Evolutionary conservation across 2,888 invertebrate species (phyloP).

Genomic region (Eledona agricola): DNA sequence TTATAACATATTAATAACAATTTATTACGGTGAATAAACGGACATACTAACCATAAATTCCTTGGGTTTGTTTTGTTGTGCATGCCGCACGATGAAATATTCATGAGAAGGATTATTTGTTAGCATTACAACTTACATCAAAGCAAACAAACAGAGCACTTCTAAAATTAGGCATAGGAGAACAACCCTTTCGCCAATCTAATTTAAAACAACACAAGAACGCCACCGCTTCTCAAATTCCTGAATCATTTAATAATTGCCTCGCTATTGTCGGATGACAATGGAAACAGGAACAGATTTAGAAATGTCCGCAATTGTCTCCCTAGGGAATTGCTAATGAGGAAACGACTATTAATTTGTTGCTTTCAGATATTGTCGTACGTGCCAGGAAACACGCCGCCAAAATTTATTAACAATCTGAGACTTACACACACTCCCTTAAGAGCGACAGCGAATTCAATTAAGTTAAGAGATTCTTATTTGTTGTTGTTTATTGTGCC

Average conservation of each 20-base stretch:
- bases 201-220: conserved; percentile 40
- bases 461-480: too few relatives aligned
- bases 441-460: too few relatives aligned
- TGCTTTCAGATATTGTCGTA: conserved; percentile 16
- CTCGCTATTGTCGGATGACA: conserved; percentile 40
- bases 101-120: conserved; percentile 26
- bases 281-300: conserved; percentile 40
- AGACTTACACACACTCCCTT: too few relatives aligned
- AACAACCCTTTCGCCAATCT: conserved; percentile 36
- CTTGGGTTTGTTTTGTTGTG: too few relatives aligned
- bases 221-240: conserved; percentile 30
- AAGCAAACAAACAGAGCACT: conserved; percentile 30
- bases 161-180: conserved; percentile 29
- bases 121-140: conserved; percentile 20
- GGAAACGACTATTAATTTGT: conserved; percentile 41
- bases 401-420: too few relatives aligned
- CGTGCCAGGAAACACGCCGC: too few relatives aligned
- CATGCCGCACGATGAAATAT: conserved; percentile 16
- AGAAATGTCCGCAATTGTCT: conserved; percentile 41
- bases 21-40: conserved; percentile 2
- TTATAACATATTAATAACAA: background rate
- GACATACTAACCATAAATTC: too few relatives aligned
- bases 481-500: background rate
- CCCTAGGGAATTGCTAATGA: conserved; percentile 42
- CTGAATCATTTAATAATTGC: conserved; percentile 44